These are phyloP conservation scores for Megalops cyprinoides DNA, from an alignment of 2,797 vertebrate genomes.

Conservation along the genomic window DNA sequence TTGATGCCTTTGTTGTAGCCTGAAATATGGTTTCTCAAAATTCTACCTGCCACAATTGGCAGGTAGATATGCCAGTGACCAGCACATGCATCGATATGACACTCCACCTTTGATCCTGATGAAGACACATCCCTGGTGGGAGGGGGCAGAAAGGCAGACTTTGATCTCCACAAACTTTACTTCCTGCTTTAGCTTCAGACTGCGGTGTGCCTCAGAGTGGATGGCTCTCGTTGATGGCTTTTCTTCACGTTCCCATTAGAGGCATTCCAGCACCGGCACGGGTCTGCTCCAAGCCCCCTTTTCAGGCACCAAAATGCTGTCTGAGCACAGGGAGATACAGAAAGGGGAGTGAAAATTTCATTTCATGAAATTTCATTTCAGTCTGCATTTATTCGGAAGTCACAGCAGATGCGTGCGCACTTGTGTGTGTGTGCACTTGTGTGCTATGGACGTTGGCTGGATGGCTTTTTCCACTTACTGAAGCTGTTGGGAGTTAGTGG, in stretches of 20 bases:
- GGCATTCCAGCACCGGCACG: conserved; percentile 28
- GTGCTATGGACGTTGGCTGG: not conserved
- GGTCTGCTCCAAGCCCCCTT: not conserved
- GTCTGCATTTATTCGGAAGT: not conserved
- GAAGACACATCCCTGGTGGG: not conserved
- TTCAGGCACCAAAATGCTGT: conserved; percentile 16
- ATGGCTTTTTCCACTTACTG: not conserved
- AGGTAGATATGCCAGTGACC: not conserved
- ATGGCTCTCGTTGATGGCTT: conserved; percentile 59
- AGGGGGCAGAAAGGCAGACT: conserved; percentile 45
- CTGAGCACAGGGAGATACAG: conserved; percentile 44
- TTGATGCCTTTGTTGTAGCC: not conserved
- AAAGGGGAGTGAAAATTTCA: conserved; percentile 41
- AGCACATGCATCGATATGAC: conserved; percentile 27
- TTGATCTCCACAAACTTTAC: conserved; percentile 56
- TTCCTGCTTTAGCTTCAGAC: conserved; percentile 39
- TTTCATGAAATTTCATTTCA: too few species aligned
- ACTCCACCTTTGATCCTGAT: conserved; percentile 63
- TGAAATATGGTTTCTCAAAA: too few species aligned
- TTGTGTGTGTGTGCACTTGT: conserved; percentile 22
- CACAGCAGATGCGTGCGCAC: conserved; percentile 6
- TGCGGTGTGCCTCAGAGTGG: not conserved
- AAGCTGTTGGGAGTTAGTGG: not conserved
- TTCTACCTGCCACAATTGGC: too few species aligned
- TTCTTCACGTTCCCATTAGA: conserved; percentile 65